phyloP scores from a whole-genome alignment of 2,113 vertebrate species.

The Pituophis catenifer region DNA sequence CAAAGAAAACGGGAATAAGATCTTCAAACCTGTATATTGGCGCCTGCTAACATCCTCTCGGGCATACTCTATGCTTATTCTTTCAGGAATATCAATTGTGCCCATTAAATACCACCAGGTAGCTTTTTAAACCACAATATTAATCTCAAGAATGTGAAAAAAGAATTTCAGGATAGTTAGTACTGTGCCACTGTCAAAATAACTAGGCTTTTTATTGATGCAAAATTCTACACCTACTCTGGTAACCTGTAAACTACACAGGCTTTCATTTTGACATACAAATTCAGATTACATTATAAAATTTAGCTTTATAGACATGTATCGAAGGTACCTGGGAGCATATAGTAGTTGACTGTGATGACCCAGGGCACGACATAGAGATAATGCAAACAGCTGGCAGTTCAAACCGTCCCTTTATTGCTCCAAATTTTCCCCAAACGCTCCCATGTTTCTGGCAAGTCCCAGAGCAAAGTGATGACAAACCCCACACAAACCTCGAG shows the following conservation, averaged over 20 bases:
- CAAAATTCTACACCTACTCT: background rate
- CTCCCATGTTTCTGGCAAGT: no score
- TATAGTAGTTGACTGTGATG: background rate
- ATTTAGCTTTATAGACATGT: background rate
- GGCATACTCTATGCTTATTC: background rate
- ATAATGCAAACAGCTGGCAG: no score
- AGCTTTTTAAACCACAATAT: background rate
- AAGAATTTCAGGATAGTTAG: background rate
- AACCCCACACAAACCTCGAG: no score
- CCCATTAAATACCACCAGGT: background rate
- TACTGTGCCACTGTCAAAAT: background rate
- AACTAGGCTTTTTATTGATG: background rate
- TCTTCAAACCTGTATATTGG: background rate
- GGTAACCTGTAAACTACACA: background rate
- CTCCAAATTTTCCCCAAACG: no score
- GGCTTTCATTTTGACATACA: background rate
- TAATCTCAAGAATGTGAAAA: background rate
- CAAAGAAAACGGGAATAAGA: background rate
- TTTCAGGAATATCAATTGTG: background rate
- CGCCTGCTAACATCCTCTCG: background rate
- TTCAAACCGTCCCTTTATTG: no score
- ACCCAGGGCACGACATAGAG: no score
- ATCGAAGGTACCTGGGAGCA: background rate
- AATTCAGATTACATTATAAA: background rate
- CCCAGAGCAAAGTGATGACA: no score